Base-by-base conservation (phyloP, 2,797 vertebrate species). In the Amphiprion clarkii region DNA sequence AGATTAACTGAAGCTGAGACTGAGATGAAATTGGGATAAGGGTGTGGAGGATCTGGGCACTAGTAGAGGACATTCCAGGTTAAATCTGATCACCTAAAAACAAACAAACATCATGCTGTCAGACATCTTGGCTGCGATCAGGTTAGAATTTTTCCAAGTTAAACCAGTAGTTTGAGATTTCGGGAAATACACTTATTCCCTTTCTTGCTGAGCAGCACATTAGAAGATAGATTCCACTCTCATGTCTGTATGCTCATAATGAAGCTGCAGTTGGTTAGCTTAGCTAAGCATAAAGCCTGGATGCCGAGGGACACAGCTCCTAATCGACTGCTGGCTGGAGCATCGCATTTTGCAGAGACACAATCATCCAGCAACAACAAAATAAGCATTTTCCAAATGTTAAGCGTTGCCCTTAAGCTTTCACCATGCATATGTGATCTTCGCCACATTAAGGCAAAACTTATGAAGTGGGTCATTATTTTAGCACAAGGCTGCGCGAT, bases 1-100 rank as follows among this genome's bases (percentile, higher is more conserved):
- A 52, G 56, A 73, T 39, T 56, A 75, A 36, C 14, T 71, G 49
- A 62, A 52, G 42, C 6, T 44, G 49, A 58, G 56, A 49, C 6
- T 44, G 49, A 44, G 19, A 17, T 55, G 5, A 46, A 44, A 19
- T 27, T 31, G 11, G 48, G 11, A n/a, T 16, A 53, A 71, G 36
- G 7, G 36, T 39, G 36, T 39, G 10, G 36, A 39, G 9, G 36
- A 39, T 39, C 36, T 39, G 36, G 36, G 36, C 10, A 39, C 36
- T 11, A 39, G 36, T 1, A 10, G 36, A 39, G 36, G 36, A 39
- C 36, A 39, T 39, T 11, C 36, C 16, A 52, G 23, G 46, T 23
- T 48, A 71, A 27, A 19, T 16, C 36, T 14, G 36, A 39, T 39
- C 36, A 39, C 7, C 8, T 39, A 39, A 8, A 39, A 39, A 8